Base-by-base conservation (phyloP, 2,113 vertebrate species). In the Oncorhynchus tshawytscha region DNA sequence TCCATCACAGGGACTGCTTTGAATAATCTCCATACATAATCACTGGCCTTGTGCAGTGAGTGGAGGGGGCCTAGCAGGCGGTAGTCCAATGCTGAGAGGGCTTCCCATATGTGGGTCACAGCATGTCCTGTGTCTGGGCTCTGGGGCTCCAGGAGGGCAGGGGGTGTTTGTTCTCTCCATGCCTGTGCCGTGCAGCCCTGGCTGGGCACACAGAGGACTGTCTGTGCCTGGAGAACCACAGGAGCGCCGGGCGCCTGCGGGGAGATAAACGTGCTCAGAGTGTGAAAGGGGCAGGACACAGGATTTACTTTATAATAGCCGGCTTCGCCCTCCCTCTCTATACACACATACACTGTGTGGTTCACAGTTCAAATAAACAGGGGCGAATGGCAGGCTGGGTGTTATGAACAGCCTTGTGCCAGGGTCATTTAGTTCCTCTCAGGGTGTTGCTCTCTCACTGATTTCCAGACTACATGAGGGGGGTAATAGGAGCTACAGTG, bases 331-430 rank as follows among this genome's bases (percentile, higher is more conserved):
- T 82, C 84, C 24, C 25, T 8, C 24, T 83, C 73, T 82, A 49
- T 39, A 64, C 62, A 66, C 72, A 74, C 78, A 86, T 67, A 78
- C 85, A 84, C 45, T 48, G 81, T 60, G 22, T 81, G 85, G 89
- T 91, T 88, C 88, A 85, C 89, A 91, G 90, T 92, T 92, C 84
- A 94, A 94, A 93, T 91, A 92, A 91, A 93, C 90, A 91, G 79
- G 62, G 12, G 73, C 78, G 72, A 80, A 86, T 80, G 69, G 84
- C 39, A 34, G 78, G 72, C 77, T 1, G 3, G 71, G 62, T 87
- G 83, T 79, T 71, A 60, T 86, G 90, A 90, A 89, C 83, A 75
- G 80, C 85, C 78, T 65, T 31, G 31, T 74, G 79, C 80, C 48
- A 1, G 70, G 75, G 74, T 81, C 81, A 85, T 89, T 85, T 85